Conservation (phyloP, 2,797 vertebrate genomes). For the Enteromius unitaeniatus region DNA sequence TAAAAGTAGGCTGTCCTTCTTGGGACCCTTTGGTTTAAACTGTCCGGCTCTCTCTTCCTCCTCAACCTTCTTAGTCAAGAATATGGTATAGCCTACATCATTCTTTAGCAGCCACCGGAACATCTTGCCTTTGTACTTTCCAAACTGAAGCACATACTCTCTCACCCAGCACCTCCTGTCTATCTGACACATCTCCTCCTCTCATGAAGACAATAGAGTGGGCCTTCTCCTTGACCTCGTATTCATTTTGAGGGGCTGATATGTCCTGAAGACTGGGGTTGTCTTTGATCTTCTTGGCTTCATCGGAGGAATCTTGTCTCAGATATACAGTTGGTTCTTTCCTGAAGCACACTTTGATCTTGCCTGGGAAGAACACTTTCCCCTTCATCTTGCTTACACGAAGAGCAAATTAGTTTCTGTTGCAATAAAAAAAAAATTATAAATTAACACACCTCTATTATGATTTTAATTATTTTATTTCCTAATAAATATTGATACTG, state of each 20-base stretch:
- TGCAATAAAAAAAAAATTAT: neutral
- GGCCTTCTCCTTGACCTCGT: constrained; percentile 23
- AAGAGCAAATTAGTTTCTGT: neutral
- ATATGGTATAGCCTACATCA: neutral
- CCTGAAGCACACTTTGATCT: constrained; percentile 24
- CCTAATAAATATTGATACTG: neutral
- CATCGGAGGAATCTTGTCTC: neutral
- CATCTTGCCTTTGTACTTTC: neutral
- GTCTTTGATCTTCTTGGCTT: neutral
- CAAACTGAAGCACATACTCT: neutral
- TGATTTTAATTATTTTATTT: neutral
- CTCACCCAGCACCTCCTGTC: too few relatives aligned
- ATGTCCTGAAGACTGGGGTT: neutral
- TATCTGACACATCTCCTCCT: constrained; percentile 29
- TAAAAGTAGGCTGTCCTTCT: neutral
- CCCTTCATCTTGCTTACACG: neutral
- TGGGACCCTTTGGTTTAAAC: too few relatives aligned
- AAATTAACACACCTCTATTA: neutral
- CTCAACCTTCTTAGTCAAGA: neutral
- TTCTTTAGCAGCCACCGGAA: neutral
- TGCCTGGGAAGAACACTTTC: constrained; percentile 26
- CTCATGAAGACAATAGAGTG: constrained; percentile 27
- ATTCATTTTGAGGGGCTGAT: constrained; percentile 9
- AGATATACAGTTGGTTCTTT: neutral
- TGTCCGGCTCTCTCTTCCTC: constrained; percentile 20